Evolutionary conservation across 2,113 vertebrate species (phyloP), one percentile per base, ranked within the genome.

Genomic region (Emydocephalus ijimae): DNA sequence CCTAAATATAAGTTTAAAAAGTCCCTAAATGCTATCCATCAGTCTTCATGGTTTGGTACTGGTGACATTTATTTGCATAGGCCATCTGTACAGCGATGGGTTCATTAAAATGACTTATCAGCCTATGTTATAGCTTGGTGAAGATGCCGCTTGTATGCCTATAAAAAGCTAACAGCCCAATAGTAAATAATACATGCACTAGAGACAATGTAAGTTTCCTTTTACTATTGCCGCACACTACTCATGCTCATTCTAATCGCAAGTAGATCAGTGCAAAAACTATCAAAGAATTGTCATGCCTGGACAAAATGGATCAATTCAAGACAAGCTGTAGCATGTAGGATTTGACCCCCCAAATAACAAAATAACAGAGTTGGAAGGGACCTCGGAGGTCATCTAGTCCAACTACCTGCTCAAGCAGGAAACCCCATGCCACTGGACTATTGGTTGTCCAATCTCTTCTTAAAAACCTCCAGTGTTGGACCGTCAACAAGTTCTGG

Each of bases 21-120:
- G 5, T 56, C 92, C 94, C 88, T 91, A 95, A 96, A 96, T 95
- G 94, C 69, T 94, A 95, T 69, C 89, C 92, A 96, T 96, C 96
- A 94, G 74, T 96, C 93, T 94, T 91, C 69, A 95, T 88, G 88
- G 92, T 90, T 3, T 87, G 90, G 90, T 90, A 81, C 91, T 87
- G 93, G 29, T 89, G 90, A 89, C 90, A 94, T 94, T 0, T 81
- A 29, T 91, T 61, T 93, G 93, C 91, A 59, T 88, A 94, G 94
- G 93, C 94, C 94, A 96, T 96, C 95, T 96, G 95, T 34, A 96
- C 89, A 91, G 86, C 0, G 10, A 92, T 93, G 64, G 39, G 93
- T n/a, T 96, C 86, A 91, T 95, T 94, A 92, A 96, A 95, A 93
- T n/a, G 0, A 92, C 87, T 95, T 92, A 69, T 90, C 61, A 95